Conservation (phyloP, 2,888 invertebrate species). For the Oxyteleia sp. region DNA sequence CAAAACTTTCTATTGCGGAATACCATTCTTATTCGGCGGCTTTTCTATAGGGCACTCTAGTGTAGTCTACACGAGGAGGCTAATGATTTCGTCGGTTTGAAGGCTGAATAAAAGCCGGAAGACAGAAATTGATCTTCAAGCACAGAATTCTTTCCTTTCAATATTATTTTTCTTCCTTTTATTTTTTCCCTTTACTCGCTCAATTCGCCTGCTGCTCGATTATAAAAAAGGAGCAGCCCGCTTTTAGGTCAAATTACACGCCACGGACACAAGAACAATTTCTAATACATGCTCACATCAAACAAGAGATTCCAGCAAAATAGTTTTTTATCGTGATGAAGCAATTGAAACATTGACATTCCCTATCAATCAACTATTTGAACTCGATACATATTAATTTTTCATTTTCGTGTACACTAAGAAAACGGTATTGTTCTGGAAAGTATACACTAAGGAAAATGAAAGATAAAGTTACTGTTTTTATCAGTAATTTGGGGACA, state of each 20-base stretch:
- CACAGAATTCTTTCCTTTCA: conserved; percentile 65
- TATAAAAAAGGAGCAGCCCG: conserved; percentile 39
- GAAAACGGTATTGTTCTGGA: no score
- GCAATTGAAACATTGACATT: conserved; percentile 9
- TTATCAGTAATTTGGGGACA: no score
- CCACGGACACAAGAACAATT: conserved; percentile 28
- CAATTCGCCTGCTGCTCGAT: conserved; percentile 41
- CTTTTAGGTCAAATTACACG: conserved; percentile 47
- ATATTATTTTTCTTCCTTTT: conserved; percentile 59
- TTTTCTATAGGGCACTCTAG: conserved; percentile 73
- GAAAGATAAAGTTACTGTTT: no score
- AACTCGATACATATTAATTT: no score
- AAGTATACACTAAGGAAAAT: no score
- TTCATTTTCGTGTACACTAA: no score
- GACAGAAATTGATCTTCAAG: conserved; percentile 84
- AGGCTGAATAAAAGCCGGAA: conserved; percentile 79
- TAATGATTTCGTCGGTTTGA: conserved; percentile 77
- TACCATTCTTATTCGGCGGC: conserved; percentile 71
- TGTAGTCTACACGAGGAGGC: conserved; percentile 62
- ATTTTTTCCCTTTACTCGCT: conserved; percentile 43
- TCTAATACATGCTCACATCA: conserved; percentile 14
- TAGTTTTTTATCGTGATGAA: conserved; percentile 6
- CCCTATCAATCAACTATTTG: background rate
- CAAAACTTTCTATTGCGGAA: conserved; percentile 68
- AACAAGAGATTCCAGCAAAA: background rate